Base-by-base conservation (phyloP, 1,140 invertebrate species). In the Conus ventricosus region DNA sequence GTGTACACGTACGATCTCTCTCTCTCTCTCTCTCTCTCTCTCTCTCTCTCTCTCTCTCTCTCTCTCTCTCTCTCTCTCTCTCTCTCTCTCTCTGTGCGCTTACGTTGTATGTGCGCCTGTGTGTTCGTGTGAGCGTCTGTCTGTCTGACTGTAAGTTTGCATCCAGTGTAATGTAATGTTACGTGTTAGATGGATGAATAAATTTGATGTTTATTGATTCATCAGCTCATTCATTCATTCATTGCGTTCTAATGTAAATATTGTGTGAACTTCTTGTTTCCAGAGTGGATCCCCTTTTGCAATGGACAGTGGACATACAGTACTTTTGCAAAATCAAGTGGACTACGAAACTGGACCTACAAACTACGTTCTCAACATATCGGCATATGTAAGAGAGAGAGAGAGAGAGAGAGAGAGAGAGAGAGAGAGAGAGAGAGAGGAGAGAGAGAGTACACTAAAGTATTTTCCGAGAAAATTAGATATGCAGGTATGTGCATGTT, bases 401-500 rank as follows among this genome's bases (percentile, higher is more conserved):
- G 27, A 11, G n/a, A 39, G 76, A 39, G 27, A 39, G 27, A 78
- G 76, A 78, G 76, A 78, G 76, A 78, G 76, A 78, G 76, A 78
- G 76, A 78, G 76, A 78, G 76, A 78, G 76, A 78, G 76, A 78
- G 76, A 78, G 76, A 78, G 76, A 78, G 76, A 78, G 76, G 13
- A 57, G 13, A n/a, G n/a, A n/a, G n/a, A n/a, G n/a, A n/a, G n/a
- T n/a, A 39, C 39, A 39, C 39, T 39, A 39, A 39, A 39, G 39
- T 39, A 39, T 39, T 39, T 39, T 60, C 8, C 8, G 1, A 60
- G 57, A 60, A 8, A 60, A 15, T 2, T 15, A 75, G 67, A 75
- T n/a, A 25, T 1, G 20, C 17, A 78, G 76, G 39, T 3, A 39
- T 39, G 39, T 39, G 39, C 39, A 39, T 39, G 39, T 39, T 39